Evolutionary conservation across 2,888 invertebrate species (phyloP), one percentile per base, ranked within the genome.

Genomic region (Polydesmus complanatus): DNA sequence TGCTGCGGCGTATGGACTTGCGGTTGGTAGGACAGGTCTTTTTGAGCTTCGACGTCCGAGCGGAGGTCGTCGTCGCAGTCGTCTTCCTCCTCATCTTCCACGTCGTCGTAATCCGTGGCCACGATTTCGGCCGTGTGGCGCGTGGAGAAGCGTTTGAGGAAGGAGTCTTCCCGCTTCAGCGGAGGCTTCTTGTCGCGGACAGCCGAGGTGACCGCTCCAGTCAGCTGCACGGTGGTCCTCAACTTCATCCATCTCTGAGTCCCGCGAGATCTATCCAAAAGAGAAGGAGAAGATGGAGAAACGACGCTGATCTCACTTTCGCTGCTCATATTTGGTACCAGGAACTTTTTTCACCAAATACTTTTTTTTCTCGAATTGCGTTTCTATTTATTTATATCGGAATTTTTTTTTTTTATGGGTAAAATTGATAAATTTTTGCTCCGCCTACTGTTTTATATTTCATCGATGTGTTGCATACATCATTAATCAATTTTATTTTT

Each of bases 161-260:
- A 95, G 55, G 89, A 93, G 75, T 88, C 92, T 79, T 90, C 93
- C 68, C 89, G 82, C 76, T 90, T 94, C 72, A 90, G 77, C 54
- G 88, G 87, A 63, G 88, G 87, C 75, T 92, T 92, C 79, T 89
- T 89, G 56, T 67, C 64, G 77, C 88, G 88, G 64, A 83, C 83
- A 60, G 78, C 78, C 56, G 78, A 77, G 56, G 73, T 70, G 70
- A 86, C 85, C 59, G 92, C 91, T 64, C 89, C 88, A 67, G 90
- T 89, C 70, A 92, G 80, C 77, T 92, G 91, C 69, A 92, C 92
- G 56, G 94, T 94, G 60, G 91, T 92, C 68, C 94, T 81, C 66
- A 96, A 80, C 77, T 95, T 93, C 86, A 92, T 88, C 90, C 96
- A 96, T 78, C 93, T 82, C 74, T 93, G 89, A 77, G 91, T 93